A percentile compares a stretch with the other conserved stretches of the same genome.
phyloP scores from a whole-genome alignment of 2,888 invertebrate genomes.

The Lacanobia oleracea region DNA sequence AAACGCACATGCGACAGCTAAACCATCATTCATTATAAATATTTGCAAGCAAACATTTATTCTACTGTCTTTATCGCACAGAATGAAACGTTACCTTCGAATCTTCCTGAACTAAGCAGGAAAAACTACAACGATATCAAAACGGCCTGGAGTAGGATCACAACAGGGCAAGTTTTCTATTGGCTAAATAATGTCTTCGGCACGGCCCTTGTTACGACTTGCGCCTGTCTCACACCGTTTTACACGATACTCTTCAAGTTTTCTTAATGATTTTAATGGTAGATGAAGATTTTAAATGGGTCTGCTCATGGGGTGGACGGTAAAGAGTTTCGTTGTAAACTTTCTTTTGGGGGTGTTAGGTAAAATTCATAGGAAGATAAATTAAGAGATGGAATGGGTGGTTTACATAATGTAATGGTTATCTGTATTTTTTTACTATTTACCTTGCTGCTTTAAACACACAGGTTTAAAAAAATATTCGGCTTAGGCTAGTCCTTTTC shows the following conservation, averaged over 20 bases:
- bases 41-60: slow-evolving; percentile 5
- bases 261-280: slow-evolving; percentile 54
- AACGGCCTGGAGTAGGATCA: slow-evolving; percentile 52
- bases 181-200: slow-evolving; percentile 61
- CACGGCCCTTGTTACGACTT: slow-evolving; percentile 64
- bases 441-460: background rate
- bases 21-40: background rate
- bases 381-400: background rate
- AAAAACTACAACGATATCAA: slow-evolving; percentile 30
- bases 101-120: slow-evolving; percentile 31
- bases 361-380: background rate
- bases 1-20: too few species aligned
- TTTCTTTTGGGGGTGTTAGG: background rate
- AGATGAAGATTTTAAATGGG: slow-evolving; percentile 20
- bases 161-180: slow-evolving; percentile 60
- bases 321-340: slow-evolving; percentile 16
- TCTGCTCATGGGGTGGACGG: slow-evolving; percentile 1
- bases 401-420: too few species aligned
- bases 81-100: background rate
- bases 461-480: background rate
- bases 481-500: too few species aligned
- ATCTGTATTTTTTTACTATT: too few species aligned
- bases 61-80: background rate
- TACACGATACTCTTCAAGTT: slow-evolving; percentile 44
- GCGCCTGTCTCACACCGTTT: slow-evolving; percentile 17